These are phyloP conservation scores for Deilephila elpenor DNA, from an alignment of 2,888 invertebrate genomes.

Conservation along the genomic window DNA sequence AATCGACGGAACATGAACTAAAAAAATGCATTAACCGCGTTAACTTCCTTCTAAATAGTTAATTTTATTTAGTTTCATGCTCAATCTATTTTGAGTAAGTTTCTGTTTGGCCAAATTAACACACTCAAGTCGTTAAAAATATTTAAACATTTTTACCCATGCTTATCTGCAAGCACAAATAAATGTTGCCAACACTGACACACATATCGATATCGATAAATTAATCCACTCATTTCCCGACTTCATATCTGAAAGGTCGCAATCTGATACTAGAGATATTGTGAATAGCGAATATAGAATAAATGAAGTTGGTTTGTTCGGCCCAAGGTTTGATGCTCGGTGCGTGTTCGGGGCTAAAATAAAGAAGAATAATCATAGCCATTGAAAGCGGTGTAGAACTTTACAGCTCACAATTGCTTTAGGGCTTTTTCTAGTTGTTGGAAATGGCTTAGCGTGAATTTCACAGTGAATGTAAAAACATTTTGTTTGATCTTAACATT, in stretches of 20 bases:
- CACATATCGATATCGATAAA: neutral
- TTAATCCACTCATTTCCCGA: constrained; percentile 38
- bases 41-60: too few relatives aligned
- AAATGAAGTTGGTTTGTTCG: constrained; percentile 54
- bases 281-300: constrained; percentile 68
- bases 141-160: neutral
- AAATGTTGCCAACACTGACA: neutral
- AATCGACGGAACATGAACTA: too few relatives aligned
- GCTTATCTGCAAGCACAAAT: neutral
- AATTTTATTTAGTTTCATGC: too few relatives aligned
- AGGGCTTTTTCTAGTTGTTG: neutral
- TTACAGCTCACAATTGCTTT: constrained; percentile 2
- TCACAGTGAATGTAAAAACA: neutral
- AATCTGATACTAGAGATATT: constrained; percentile 61
- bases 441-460: neutral
- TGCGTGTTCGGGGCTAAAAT: constrained; percentile 41
- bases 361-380: constrained; percentile 32
- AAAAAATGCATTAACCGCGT: too few relatives aligned
- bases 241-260: constrained; percentile 44
- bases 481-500: constrained; percentile 1
- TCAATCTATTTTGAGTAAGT: too few relatives aligned
- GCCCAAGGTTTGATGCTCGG: constrained; percentile 41
- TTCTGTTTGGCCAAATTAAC: neutral
- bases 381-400: constrained; percentile 22
- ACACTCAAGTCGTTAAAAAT: neutral